Percentiles rank a stretch among this genome's conserved stretches.
phyloP scores from a whole-genome alignment of 2,888 invertebrate genomes.

The Apotomis capreana region DNA sequence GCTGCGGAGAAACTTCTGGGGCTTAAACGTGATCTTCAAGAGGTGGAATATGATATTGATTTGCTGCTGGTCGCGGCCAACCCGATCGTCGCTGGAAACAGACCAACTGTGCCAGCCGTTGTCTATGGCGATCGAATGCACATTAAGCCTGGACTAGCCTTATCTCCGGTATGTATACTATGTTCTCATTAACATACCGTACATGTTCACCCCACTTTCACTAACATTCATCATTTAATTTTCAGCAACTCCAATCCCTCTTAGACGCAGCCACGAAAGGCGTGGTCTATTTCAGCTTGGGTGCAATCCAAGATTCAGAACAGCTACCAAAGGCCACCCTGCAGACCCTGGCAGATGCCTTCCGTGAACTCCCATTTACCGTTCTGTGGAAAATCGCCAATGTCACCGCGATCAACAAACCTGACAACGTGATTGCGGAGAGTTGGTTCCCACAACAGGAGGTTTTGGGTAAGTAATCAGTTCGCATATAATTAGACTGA shows the following conservation, averaged over 20 bases:
- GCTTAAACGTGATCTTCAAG: conserved; percentile 63
- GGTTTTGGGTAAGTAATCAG: conserved; percentile 70
- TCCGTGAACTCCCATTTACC: conserved; percentile 75
- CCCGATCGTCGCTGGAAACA: conserved; percentile 68
- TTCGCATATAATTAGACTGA: too few species aligned
- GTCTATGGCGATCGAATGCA: conserved; percentile 72
- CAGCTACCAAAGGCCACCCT: conserved; percentile 66
- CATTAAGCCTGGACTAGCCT: conserved; percentile 62
- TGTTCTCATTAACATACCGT: neutral
- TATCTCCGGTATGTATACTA: conserved; percentile 61
- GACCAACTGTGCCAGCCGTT: conserved; percentile 70
- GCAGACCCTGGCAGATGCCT: conserved; percentile 71
- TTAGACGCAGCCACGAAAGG: conserved; percentile 75
- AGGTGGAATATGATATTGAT: conserved; percentile 75
- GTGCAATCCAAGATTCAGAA: conserved; percentile 76
- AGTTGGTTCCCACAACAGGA: conserved; percentile 84
- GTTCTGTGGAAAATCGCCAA: conserved; percentile 82
- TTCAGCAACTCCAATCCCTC: conserved; percentile 64
- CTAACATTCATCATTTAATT: conserved; percentile 41
- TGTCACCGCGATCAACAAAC: conserved; percentile 65
- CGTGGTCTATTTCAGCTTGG: conserved; percentile 78
- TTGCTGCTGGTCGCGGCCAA: conserved; percentile 71
- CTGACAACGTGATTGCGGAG: conserved; percentile 72
- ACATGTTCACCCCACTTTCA: neutral
- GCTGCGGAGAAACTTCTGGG: conserved; percentile 70